These are phyloP conservation scores for Myotis findleyi DNA, from an alignment of 2,797 vertebrate genomes.

Conservation along the genomic window DNA sequence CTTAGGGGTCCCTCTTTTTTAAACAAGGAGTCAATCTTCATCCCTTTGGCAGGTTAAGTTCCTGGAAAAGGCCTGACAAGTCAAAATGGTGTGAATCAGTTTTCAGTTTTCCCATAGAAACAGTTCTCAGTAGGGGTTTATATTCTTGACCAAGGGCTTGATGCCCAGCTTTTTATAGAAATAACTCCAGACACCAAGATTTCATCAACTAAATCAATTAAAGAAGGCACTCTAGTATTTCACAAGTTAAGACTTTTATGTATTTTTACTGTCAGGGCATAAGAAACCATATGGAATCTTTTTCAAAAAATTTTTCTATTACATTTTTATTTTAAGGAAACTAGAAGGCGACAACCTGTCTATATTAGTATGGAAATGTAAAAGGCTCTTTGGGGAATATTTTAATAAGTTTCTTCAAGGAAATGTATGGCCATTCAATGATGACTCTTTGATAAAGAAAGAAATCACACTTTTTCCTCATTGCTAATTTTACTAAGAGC, in stretches of 20 bases:
- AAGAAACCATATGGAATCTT: neutral
- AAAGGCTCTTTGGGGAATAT: neutral
- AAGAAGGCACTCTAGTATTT: conserved; percentile 47
- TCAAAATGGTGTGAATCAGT: conserved; percentile 26
- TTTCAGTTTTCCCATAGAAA: conserved; percentile 33
- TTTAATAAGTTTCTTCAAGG: conserved; percentile 15
- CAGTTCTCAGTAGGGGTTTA: conserved; percentile 6
- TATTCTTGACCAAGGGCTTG: conserved; percentile 38
- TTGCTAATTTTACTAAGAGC: neutral
- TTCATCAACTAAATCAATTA: conserved; percentile 58
- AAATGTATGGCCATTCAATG: neutral
- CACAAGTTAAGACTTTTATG: neutral
- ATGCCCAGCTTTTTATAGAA: conserved; percentile 47
- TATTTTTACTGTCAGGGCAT: conserved; percentile 56
- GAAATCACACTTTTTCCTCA: neutral
- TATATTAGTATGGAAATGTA: conserved; percentile 60
- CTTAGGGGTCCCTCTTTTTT: neutral
- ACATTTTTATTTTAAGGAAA: conserved; percentile 60
- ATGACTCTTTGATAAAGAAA: conserved; percentile 42
- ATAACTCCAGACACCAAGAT: conserved; percentile 48
- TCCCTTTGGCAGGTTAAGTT: conserved; percentile 9
- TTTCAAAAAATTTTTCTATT: neutral
- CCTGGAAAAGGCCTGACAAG: conserved; percentile 40
- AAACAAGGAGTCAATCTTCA: conserved; percentile 27
- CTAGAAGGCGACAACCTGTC: conserved; percentile 73